A percentile compares a stretch with the other conserved stretches of the same genome.
These are phyloP conservation scores for Tiliqua scincoides DNA, from an alignment of 2,113 vertebrate genomes.

Conservation along the genomic window DNA sequence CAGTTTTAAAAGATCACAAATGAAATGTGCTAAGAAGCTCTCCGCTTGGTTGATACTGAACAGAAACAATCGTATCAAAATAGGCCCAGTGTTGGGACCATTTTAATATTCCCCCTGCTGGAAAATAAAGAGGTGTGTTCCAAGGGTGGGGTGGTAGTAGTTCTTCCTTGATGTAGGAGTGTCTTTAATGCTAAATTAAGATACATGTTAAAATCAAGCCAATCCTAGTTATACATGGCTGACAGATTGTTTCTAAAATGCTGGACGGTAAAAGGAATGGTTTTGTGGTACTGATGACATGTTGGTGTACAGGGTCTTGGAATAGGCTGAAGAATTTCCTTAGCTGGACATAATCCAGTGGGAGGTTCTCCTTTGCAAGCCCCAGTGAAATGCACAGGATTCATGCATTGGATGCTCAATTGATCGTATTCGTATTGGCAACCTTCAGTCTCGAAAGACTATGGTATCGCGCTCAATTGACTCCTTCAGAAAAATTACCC, in stretches of 20 bases:
- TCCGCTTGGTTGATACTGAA: constrained; percentile 34
- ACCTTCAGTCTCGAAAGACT: too few relatives aligned
- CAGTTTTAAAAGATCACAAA: constrained; percentile 74
- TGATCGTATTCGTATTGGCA: too few relatives aligned
- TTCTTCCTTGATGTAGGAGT: not conserved
- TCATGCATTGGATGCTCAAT: too few relatives aligned
- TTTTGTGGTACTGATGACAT: not conserved
- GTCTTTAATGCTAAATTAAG: not conserved
- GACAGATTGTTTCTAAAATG: not conserved
- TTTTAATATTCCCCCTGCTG: not conserved
- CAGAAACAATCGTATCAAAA: constrained; percentile 37
- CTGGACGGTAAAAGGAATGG: not conserved
- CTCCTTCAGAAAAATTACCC: not conserved
- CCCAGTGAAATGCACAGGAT: not conserved
- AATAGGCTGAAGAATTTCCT: not conserved
- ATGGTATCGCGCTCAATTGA: too few relatives aligned
- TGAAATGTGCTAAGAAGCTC: constrained; percentile 64
- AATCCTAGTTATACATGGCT: not conserved
- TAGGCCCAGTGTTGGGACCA: not conserved
- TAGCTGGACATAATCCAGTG: too few relatives aligned
- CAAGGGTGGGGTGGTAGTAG: too few relatives aligned
- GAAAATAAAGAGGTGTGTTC: not conserved
- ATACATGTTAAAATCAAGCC: not conserved
- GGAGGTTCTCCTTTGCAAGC: not conserved
- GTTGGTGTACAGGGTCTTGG: not conserved